Evolutionary conservation across 2,797 vertebrate species (phyloP).

Genomic region (Chelmon rostratus): DNA sequence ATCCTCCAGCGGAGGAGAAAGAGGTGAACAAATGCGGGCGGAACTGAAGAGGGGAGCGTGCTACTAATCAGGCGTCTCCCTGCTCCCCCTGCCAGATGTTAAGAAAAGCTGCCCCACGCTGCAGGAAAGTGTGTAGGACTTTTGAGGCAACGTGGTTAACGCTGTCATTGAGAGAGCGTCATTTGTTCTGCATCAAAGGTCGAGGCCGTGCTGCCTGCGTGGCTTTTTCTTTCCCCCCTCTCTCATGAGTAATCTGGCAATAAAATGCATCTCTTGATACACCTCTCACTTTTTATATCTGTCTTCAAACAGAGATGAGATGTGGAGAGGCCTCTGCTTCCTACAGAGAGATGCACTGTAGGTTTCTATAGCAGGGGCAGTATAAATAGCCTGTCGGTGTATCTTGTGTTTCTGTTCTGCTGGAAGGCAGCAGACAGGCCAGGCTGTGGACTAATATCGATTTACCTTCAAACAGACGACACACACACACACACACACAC

Average conservation of each 20-base stretch:
- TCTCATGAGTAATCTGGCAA: conserved; percentile 40
- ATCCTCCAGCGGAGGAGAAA: conserved; percentile 29
- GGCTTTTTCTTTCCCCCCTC: background rate
- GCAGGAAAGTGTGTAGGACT: conserved; percentile 18
- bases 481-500: conserved; percentile 38
- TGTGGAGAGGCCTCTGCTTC: conserved; percentile 40
- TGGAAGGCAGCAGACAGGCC: conserved; percentile 40
- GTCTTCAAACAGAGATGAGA: conserved; percentile 32
- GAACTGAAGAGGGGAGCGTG: conserved; percentile 41
- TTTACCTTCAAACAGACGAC: conserved; percentile 72
- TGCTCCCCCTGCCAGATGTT: conserved; percentile 61
- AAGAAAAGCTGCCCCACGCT: conserved; percentile 11
- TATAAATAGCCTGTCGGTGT: conserved; percentile 55
- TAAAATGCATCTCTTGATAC: conserved; percentile 30
- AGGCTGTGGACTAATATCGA: conserved; percentile 64
- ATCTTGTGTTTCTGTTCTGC: conserved; percentile 45
- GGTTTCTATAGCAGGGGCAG: conserved; percentile 25
- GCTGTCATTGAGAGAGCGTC: conserved; percentile 48
- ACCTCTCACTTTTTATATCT: conserved; percentile 44
- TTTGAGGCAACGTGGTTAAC: conserved; percentile 38
- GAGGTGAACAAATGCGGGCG: conserved; percentile 52
- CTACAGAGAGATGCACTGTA: conserved; percentile 12
- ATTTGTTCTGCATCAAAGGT: conserved; percentile 42
- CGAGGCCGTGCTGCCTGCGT: conserved; percentile 3
- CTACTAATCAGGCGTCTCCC: conserved; percentile 54